phyloP scores from a whole-genome alignment of 53 echinoderm and acorn worm genomes.

The Antedon mediterranea region DNA sequence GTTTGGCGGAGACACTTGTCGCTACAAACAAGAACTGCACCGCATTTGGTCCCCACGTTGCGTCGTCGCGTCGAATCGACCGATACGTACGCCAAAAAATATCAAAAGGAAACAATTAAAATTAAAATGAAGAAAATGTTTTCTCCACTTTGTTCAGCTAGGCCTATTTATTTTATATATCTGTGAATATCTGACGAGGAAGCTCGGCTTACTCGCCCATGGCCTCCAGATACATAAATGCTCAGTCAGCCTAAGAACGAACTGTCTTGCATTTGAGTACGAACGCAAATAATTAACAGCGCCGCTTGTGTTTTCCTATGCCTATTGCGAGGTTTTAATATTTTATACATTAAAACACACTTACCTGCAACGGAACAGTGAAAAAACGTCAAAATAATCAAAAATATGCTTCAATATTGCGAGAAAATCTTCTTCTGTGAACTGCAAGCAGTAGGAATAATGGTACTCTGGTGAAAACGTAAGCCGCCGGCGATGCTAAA shows the following conservation, averaged over 20 bases:
- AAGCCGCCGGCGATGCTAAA: constrained; percentile 63
- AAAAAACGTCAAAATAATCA: background rate
- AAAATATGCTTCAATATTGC: background rate
- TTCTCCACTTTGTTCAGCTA: background rate
- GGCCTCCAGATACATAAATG: background rate
- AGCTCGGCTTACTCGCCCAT: background rate
- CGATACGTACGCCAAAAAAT: too few relatives aligned
- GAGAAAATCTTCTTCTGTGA: constrained; percentile 10
- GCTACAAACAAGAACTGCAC: too few relatives aligned
- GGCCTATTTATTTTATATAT: background rate
- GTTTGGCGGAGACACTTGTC: too few relatives aligned
- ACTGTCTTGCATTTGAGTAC: background rate
- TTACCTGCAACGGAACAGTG: background rate
- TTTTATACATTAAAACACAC: background rate
- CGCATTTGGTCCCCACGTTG: too few relatives aligned
- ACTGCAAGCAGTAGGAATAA: constrained; percentile 30
- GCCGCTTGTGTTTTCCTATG: background rate
- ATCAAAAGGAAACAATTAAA: too few relatives aligned
- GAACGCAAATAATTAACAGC: background rate
- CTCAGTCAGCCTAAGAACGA: background rate
- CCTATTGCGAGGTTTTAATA: background rate
- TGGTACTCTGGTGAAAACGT: constrained; percentile 58
- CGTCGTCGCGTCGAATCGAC: too few relatives aligned
- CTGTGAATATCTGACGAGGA: background rate
- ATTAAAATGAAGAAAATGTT: background rate